Base-by-base conservation (phyloP, 2,797 vertebrate genomes). In the Rallus crepitans region DNA sequence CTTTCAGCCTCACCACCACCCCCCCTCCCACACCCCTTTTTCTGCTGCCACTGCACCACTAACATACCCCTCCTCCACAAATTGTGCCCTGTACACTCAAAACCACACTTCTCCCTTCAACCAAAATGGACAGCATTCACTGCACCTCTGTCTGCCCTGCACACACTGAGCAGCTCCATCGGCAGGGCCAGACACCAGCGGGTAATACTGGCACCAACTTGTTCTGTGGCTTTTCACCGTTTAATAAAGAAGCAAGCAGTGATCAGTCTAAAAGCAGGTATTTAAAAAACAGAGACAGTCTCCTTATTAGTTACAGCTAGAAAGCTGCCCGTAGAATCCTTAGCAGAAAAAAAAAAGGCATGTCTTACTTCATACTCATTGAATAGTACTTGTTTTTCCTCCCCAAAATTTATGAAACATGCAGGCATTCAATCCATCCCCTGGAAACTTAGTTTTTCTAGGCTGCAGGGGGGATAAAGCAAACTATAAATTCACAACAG, bases 141-240 rank as follows among this genome's bases (percentile, higher is more conserved):
- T n/a, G 84, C 0, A 1, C 37, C 85, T 37, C 16, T 3, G 19
- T 23, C 2, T 11, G 20, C 31, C 81, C 81, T n/a, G 68, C 13
- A 3, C 82, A 72, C 39, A n/a, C 59, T 33, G 27, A 56, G 19
- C 0, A 1, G 50, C 72, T 84, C 57, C 88, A 75, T 31, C 77
- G 5, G 77, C 83, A 84, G 59, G 75, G 94, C 87, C 94, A 95
- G 94, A 82, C 91, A 87, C 78, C 92, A 71, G 82, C 6, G 87
- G 93, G 93, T 66, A 91, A 68, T 19, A 79, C 96, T 96, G 95
- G 96, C 96, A 94, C 94, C 90, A 78, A 61, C 47, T 59, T 53
- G 73, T 24, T 57, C 66, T 93, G 90, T 89, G 90, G 95, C 89
- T 93, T 85, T 86, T 17, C 77, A 89, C 70, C 8, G 15, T 24